Percentiles rank a stretch among this genome's conserved stretches.
Conservation (phyloP, 2,888 invertebrate genomes). For the Sinodicranocentrus sp. region DNA sequence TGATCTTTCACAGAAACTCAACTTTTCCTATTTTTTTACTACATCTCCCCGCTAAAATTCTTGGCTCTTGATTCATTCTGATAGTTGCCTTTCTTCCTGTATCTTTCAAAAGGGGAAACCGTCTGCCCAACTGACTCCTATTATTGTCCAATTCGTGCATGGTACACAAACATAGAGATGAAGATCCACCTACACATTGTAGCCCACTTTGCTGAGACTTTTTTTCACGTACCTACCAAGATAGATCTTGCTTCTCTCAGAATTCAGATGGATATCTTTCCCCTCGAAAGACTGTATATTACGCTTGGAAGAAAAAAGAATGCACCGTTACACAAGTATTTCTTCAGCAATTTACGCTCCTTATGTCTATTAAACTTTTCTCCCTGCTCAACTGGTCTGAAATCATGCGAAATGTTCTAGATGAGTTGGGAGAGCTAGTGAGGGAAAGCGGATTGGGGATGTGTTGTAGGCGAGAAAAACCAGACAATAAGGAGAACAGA, state of each 20-base stretch:
- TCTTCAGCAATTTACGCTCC: slow-evolving; percentile 3
- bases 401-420: slow-evolving; percentile 33
- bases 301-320: background rate
- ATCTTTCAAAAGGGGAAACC: slow-evolving; percentile 25
- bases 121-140: slow-evolving; percentile 30
- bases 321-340: background rate
- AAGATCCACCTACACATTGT: too few relatives aligned
- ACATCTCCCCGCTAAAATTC: slow-evolving; percentile 7
- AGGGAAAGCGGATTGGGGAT: background rate
- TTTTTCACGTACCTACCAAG: too few relatives aligned
- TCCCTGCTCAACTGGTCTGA: slow-evolving; percentile 20
- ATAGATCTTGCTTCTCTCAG: too few relatives aligned
- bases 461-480: background rate
- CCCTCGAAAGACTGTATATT: background rate
- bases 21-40: background rate
- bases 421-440: slow-evolving; percentile 14
- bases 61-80: slow-evolving; percentile 45
- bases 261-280: too few relatives aligned
- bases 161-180: too few relatives aligned
- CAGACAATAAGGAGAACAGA: slow-evolving; percentile 8
- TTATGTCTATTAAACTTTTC: background rate
- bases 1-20: background rate
- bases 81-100: slow-evolving; percentile 11
- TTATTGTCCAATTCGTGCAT: too few relatives aligned
- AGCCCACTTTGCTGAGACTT: too few relatives aligned